These are phyloP conservation scores for Eurytoma californica DNA, from an alignment of 2,888 invertebrate genomes.

Conservation along the genomic window DNA sequence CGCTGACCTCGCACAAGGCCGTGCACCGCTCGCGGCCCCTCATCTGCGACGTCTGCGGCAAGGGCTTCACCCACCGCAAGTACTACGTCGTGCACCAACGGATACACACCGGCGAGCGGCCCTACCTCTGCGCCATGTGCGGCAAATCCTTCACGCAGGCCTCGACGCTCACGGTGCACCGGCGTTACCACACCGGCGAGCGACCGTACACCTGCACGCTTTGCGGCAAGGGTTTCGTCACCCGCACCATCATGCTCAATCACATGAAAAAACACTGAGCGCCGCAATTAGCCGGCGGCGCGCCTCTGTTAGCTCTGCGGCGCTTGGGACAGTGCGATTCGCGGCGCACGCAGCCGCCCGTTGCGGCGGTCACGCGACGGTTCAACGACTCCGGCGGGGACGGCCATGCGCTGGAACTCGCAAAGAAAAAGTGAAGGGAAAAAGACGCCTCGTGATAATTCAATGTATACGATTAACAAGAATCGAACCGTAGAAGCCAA, in stretches of 20 bases:
- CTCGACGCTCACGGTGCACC: slow-evolving; percentile 72
- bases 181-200: slow-evolving; percentile 73
- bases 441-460: background rate
- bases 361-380: too few relatives aligned
- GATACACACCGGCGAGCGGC: slow-evolving; percentile 75
- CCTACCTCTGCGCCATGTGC: slow-evolving; percentile 75
- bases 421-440: background rate
- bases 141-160: slow-evolving; percentile 74
- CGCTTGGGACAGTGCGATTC: too few relatives aligned
- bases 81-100: slow-evolving; percentile 74
- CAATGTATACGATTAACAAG: slow-evolving; percentile 23
- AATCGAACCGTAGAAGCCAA: slow-evolving; percentile 50
- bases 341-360: too few relatives aligned
- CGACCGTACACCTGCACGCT: slow-evolving; percentile 73
- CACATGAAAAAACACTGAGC: slow-evolving; percentile 74
- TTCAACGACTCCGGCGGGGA: too few relatives aligned
- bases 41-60: slow-evolving; percentile 74
- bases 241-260: slow-evolving; percentile 74
- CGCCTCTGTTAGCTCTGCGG: too few relatives aligned
- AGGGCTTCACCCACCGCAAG: slow-evolving; percentile 73
- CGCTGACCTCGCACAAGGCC: slow-evolving; percentile 70
- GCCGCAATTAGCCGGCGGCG: too few relatives aligned
- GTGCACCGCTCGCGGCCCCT: slow-evolving; percentile 71
- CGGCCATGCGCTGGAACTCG: background rate
- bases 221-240: slow-evolving; percentile 74